Evolutionary conservation across 2,888 invertebrate genomes (phyloP), one percentile per base, ranked within the genome.

Genomic region (Drosophila suboccidentalis): DNA sequence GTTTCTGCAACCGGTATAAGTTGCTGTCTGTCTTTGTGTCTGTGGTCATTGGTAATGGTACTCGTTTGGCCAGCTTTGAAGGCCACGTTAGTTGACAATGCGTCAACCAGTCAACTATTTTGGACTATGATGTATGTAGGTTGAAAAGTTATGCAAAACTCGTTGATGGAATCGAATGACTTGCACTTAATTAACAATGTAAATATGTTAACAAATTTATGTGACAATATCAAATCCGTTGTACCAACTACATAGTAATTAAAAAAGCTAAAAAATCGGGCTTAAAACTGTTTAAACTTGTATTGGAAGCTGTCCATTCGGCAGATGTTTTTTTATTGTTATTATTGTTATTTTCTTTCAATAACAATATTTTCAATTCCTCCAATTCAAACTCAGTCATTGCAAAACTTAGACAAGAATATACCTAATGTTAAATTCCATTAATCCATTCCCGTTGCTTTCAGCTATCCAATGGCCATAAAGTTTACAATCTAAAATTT

Each of bases 1-100:
- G 71, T 58, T 41, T 61, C 41, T 43, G 29, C 63, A 58, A 67
- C 64, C 71, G 51, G 46, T 68, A 57, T 22, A 17, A 39, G 6
- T 15, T 39, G 17, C 19, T 29, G 8, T 17, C 9, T 34, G 17
- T 39, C 22, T 62, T 2, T 58, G 47, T 53, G 32, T 72, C 26
- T 60, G 49, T 67, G 75, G 68, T 55, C 59, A 68, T 57, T 63
- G 69, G 75, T 62, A 60, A 63, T 74, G 55, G 43, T 36, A 68
- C 57, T 54, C 49, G 75, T 65, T 75, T 54, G 75, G 63, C 61
- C 70, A 51, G 61, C 54, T 75, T 43, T 75, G 76, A 76, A 79
- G 76, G 76, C 76, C 79, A 79, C 10, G 17, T 57, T 39, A 15
- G 54, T 41, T 69, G 51, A 39, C 70, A 58, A 41, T 51, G 79